Percentiles rank a stretch among this genome's conserved stretches.
These are phyloP conservation scores for Hypselothyrea guttata DNA, from an alignment of 2,888 invertebrate genomes.

Conservation along the genomic window DNA sequence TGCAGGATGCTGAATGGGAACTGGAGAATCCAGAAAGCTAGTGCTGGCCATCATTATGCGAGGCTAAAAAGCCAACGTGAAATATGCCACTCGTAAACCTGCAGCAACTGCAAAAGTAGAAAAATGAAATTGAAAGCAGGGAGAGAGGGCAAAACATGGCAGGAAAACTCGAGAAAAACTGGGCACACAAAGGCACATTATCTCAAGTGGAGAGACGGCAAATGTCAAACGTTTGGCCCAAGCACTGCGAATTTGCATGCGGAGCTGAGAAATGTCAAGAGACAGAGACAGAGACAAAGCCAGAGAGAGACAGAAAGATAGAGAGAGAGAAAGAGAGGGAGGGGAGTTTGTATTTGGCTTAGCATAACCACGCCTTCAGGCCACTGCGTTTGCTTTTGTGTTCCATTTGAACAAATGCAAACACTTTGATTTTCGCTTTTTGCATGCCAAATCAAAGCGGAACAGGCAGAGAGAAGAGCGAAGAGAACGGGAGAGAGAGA, in stretches of 20 bases:
- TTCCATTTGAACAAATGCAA: conserved; percentile 73
- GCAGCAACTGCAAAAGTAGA: conserved; percentile 22
- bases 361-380: conserved; percentile 10
- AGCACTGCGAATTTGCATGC: conserved; percentile 65
- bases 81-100: conserved; percentile 54
- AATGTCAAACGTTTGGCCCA: conserved; percentile 75
- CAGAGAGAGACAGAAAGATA: not conserved
- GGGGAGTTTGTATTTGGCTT: not conserved
- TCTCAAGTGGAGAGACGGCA: conserved; percentile 59
- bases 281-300: conserved; percentile 29
- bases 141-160: conserved; percentile 1
- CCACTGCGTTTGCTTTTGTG: conserved; percentile 52
- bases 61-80: conserved; percentile 42
- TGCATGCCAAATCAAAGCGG: conserved; percentile 48
- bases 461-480: too few relatives aligned
- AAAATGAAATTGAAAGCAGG: conserved; percentile 17
- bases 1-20: conserved; percentile 6
- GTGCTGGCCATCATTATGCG: conserved; percentile 67
- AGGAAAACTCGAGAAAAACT: conserved; percentile 4
- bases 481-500: conserved; percentile 34
- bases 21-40: conserved; percentile 39
- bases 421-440: conserved; percentile 72
- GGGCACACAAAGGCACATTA: conserved; percentile 62
- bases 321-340: not conserved
- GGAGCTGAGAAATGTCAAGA: conserved; percentile 23